Conservation (phyloP, 2,888 invertebrate genomes). For the Napeogenes sylphis region DNA sequence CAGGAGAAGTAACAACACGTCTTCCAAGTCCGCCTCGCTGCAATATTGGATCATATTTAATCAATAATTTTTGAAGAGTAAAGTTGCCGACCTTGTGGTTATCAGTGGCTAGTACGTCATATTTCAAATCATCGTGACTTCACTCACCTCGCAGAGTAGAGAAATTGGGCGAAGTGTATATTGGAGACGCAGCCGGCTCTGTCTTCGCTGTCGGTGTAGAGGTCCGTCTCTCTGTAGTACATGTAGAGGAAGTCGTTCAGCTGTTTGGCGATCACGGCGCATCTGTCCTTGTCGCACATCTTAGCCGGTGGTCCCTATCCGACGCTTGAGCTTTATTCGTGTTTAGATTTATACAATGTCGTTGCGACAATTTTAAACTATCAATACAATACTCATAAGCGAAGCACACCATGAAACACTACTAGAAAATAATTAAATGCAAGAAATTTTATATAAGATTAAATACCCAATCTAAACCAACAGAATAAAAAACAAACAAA, state of each 20-base stretch:
- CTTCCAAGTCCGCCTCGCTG: constrained; percentile 86
- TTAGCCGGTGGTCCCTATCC: constrained; percentile 82
- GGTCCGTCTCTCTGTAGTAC: constrained; percentile 89
- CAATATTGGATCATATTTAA: constrained; percentile 10
- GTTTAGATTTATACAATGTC: neutral
- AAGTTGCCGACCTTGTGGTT: neutral
- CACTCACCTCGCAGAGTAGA: constrained; percentile 65
- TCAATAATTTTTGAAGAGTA: too few relatives aligned
- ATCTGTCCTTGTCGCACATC: constrained; percentile 87
- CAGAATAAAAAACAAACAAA: too few relatives aligned
- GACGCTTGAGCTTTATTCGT: constrained; percentile 23
- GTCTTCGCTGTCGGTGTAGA: constrained; percentile 84
- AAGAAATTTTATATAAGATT: too few relatives aligned
- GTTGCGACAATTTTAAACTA: neutral
- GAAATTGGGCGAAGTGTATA: constrained; percentile 71
- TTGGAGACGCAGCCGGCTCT: constrained; percentile 71
- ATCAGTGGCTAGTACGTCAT: too few relatives aligned
- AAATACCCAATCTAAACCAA: too few relatives aligned
- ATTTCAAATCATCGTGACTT: neutral
- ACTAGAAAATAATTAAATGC: too few relatives aligned
- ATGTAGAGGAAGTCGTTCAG: constrained; percentile 89
- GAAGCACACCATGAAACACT: too few relatives aligned
- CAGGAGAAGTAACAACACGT: constrained; percentile 80
- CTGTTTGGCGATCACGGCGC: constrained; percentile 90
- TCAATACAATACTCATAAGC: too few relatives aligned